Evolutionary conservation across 1,140 invertebrate species (phyloP).

Genomic region (Adelges cooleyi): DNA sequence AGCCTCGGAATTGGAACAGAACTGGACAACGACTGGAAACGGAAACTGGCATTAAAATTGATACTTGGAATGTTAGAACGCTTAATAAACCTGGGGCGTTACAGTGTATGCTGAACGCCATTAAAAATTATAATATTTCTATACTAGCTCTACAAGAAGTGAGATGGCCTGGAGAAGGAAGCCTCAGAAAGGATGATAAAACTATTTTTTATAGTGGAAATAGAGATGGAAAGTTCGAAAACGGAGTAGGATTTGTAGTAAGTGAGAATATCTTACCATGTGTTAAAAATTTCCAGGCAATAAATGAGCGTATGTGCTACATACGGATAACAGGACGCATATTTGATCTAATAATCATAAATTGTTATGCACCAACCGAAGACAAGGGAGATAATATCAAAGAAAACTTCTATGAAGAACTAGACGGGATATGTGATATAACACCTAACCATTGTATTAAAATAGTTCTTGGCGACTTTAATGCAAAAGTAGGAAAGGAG

Average conservation of each 20-base stretch:
- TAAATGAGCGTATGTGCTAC: background rate
- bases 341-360: background rate
- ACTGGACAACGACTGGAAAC: background rate
- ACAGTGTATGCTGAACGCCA: background rate
- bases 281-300: background rate
- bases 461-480: background rate
- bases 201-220: too few relatives aligned
- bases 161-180: background rate
- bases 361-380: background rate
- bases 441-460: background rate
- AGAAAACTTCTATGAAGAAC: background rate
- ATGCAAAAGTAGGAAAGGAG: background rate
- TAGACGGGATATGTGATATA: background rate
- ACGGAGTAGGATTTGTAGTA: background rate
- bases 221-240: background rate
- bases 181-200: background rate
- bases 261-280: background rate
- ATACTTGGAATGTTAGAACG: background rate
- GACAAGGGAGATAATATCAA: background rate
- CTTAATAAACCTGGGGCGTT: background rate
- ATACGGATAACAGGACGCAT: background rate
- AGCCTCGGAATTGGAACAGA: background rate
- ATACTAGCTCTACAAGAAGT: constrained; percentile 4
- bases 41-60: background rate
- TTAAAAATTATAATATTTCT: constrained; percentile 1